phyloP scores from a whole-genome alignment of 2,113 vertebrate genomes.

The Planiliza haematocheilus region DNA sequence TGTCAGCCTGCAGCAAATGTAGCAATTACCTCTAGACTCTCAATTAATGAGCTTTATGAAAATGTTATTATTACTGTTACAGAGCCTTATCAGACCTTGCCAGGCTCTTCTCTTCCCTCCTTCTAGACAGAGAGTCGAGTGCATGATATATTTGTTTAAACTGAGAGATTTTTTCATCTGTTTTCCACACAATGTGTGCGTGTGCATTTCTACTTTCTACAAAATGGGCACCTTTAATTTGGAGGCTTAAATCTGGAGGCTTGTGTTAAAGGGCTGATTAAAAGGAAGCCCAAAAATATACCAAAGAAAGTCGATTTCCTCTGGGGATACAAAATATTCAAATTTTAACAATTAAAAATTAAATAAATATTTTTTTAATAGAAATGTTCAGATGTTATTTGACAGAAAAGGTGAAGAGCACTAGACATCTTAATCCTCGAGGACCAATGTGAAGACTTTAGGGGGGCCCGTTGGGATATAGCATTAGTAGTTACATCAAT shows the following conservation, averaged over 20 bases:
- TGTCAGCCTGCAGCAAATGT: slow-evolving; percentile 82
- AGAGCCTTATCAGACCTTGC: slow-evolving; percentile 83
- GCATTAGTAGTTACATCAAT: too few relatives aligned
- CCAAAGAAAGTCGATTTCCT: slow-evolving; percentile 38
- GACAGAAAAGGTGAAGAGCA: not conserved
- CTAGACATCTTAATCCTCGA: not conserved
- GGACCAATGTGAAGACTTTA: too few relatives aligned
- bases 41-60: slow-evolving; percentile 86
- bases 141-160: slow-evolving; percentile 72
- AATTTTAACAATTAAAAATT: slow-evolving; percentile 16
- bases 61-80: slow-evolving; percentile 83
- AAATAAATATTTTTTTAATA: slow-evolving; percentile 2
- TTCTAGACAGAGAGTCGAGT: slow-evolving; percentile 65
- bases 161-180: slow-evolving; percentile 54
- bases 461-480: too few relatives aligned
- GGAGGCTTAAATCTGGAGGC: too few relatives aligned
- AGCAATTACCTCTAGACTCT: slow-evolving; percentile 84
- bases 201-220: not conserved
- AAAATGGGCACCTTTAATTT: slow-evolving; percentile 54
- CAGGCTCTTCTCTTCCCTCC: slow-evolving; percentile 75
- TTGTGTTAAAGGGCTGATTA: slow-evolving; percentile 59
- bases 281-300: slow-evolving; percentile 47
- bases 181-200: slow-evolving; percentile 17
- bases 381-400: slow-evolving; percentile 20
- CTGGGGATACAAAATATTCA: not conserved